Conservation (phyloP, 2,888 invertebrate species). For the Allophyes oxyacanthae region DNA sequence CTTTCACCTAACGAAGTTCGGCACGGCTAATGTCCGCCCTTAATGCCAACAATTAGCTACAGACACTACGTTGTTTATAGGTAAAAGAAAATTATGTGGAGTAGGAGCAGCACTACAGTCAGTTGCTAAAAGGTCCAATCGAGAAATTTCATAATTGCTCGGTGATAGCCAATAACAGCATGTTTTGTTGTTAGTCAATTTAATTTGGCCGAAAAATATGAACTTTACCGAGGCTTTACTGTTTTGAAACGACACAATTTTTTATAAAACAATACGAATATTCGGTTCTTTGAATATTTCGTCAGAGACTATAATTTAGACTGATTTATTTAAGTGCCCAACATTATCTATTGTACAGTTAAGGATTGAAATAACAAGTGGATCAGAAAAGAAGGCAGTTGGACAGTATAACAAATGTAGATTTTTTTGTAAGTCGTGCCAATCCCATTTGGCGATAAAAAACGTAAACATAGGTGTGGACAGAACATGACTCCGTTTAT, state of each 20-base stretch:
- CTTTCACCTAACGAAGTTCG: slow-evolving; percentile 80
- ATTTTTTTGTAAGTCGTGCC: slow-evolving; percentile 47
- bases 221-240: slow-evolving; percentile 28
- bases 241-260: slow-evolving; percentile 8
- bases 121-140: slow-evolving; percentile 35
- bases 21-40: slow-evolving; percentile 74
- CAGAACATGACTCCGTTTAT: slow-evolving; percentile 58
- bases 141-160: slow-evolving; percentile 44
- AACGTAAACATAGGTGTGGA: slow-evolving; percentile 78
- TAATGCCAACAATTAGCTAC: slow-evolving; percentile 72
- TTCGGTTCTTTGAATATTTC: slow-evolving; percentile 4
- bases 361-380: background rate
- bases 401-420: background rate
- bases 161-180: slow-evolving; percentile 31
- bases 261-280: background rate
- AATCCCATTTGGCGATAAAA: slow-evolving; percentile 64
- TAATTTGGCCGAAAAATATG: slow-evolving; percentile 20
- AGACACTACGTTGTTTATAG: slow-evolving; percentile 61
- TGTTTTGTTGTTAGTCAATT: slow-evolving; percentile 36
- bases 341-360: slow-evolving; percentile 1
- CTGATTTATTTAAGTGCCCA: slow-evolving; percentile 22
- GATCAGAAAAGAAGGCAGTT: slow-evolving; percentile 3
- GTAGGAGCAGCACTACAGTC: slow-evolving; percentile 37
- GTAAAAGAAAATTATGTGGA: slow-evolving; percentile 54
- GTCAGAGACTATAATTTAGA: background rate